phyloP scores from a whole-genome alignment of 35 echinoderm and acorn worm genomes.

The Hemicentrotus pulcherrimus region DNA sequence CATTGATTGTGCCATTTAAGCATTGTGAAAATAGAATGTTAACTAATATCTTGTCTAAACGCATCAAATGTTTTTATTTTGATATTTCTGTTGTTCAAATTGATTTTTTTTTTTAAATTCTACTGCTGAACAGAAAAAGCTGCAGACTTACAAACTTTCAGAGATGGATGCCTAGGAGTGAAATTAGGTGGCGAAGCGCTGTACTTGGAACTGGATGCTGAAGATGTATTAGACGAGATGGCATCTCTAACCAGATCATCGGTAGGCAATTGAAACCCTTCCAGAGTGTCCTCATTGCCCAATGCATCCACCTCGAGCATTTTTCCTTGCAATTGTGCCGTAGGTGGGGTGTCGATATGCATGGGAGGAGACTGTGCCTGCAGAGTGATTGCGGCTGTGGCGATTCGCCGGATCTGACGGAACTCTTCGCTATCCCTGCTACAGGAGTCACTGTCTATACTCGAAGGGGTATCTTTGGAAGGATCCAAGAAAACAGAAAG shows the following conservation, averaged over 20 bases:
- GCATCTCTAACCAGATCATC: background rate
- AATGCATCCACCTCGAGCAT: background rate
- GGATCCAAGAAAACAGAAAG: background rate
- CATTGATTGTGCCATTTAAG: too few relatives aligned
- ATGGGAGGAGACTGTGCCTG: background rate
- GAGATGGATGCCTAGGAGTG: background rate
- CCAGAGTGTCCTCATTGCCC: background rate
- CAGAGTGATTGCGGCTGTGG: background rate
- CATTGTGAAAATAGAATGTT: too few relatives aligned
- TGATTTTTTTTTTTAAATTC: too few relatives aligned
- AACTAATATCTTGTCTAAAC: too few relatives aligned
- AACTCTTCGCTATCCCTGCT: constrained; percentile 36
- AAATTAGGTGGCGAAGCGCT: background rate
- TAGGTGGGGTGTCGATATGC: background rate
- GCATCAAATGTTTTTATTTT: too few relatives aligned
- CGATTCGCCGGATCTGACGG: constrained; percentile 21
- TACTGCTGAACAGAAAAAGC: too few relatives aligned
- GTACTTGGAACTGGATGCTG: background rate
- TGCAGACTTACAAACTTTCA: background rate
- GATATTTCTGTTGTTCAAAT: too few relatives aligned
- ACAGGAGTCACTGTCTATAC: constrained; percentile 5
- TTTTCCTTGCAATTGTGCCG: background rate
- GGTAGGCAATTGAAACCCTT: background rate
- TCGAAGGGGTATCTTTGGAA: background rate
- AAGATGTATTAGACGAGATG: background rate